A percentile compares a stretch with the other conserved stretches of the same genome.
Evolutionary conservation across 2,797 vertebrate genomes (phyloP).

Genomic region (Dallia pectoralis): DNA sequence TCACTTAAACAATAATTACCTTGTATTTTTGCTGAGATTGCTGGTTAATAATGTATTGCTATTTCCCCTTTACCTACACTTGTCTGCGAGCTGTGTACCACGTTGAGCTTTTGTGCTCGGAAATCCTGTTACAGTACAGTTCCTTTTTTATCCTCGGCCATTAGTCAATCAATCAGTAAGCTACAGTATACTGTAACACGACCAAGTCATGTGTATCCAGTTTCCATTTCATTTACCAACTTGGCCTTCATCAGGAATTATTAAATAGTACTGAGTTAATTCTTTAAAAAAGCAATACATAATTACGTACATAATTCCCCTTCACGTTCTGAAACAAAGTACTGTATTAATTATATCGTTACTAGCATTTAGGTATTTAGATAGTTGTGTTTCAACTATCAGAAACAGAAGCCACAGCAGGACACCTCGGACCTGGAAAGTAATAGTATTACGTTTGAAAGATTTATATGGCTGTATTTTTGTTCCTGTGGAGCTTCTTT

Average conservation of each 20-base stretch:
- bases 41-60: constrained; percentile 80
- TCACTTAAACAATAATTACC: constrained; percentile 84
- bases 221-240: background rate
- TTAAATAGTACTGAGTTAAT: background rate
- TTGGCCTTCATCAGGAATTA: background rate
- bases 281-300: background rate
- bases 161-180: constrained; percentile 1
- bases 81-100: constrained; percentile 15
- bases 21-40: constrained; percentile 69
- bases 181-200: background rate
- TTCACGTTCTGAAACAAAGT: background rate
- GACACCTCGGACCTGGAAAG: background rate
- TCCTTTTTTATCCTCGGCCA: background rate
- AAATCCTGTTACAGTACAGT: background rate
- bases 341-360: background rate
- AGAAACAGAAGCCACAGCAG: background rate
- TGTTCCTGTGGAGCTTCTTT: background rate
- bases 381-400: background rate
- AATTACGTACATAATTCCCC: background rate
- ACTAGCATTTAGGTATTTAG: background rate
- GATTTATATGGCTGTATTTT: background rate
- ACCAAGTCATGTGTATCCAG: background rate
- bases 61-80: constrained; percentile 28
- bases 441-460: background rate
- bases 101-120: background rate